Evolutionary conservation across 2,797 vertebrate species (phyloP).

Genomic region (Rallus crepitans): DNA sequence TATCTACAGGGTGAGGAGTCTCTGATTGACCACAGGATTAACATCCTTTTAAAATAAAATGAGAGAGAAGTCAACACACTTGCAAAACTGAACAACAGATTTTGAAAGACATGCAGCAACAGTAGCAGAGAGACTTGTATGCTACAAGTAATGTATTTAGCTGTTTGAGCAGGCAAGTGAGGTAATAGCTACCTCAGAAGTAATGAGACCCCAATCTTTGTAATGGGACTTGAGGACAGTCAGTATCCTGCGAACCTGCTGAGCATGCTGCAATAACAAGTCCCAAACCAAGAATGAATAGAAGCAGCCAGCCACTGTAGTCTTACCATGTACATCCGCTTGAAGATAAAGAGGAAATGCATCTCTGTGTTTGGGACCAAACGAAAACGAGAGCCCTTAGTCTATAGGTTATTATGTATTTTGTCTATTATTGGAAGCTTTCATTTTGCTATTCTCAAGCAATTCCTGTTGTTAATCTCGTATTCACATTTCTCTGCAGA

Average conservation of each 20-base stretch:
- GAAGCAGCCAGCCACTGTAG: background rate
- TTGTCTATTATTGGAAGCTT: background rate
- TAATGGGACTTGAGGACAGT: background rate
- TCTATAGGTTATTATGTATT: background rate
- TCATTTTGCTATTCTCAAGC: background rate
- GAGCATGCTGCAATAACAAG: background rate
- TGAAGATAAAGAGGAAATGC: background rate
- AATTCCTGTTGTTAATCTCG: constrained; percentile 20
- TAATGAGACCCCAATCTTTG: background rate
- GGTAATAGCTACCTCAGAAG: background rate
- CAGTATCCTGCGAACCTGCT: background rate
- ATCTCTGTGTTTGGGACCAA: background rate
- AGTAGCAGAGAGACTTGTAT: background rate
- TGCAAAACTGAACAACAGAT: background rate
- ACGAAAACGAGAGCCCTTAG: background rate
- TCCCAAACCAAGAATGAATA: background rate
- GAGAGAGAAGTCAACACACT: background rate
- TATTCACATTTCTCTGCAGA: constrained; percentile 25
- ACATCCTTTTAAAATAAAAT: background rate
- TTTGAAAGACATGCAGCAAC: background rate
- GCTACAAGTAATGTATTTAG: background rate
- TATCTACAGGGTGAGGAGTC: background rate
- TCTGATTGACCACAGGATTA: background rate
- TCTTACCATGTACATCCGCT: background rate
- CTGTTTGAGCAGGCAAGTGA: background rate